Percentiles rank a stretch among this genome's conserved stretches.
Conservation (phyloP, 1,140 invertebrate genomes). For the Drosophila pandora region DNA sequence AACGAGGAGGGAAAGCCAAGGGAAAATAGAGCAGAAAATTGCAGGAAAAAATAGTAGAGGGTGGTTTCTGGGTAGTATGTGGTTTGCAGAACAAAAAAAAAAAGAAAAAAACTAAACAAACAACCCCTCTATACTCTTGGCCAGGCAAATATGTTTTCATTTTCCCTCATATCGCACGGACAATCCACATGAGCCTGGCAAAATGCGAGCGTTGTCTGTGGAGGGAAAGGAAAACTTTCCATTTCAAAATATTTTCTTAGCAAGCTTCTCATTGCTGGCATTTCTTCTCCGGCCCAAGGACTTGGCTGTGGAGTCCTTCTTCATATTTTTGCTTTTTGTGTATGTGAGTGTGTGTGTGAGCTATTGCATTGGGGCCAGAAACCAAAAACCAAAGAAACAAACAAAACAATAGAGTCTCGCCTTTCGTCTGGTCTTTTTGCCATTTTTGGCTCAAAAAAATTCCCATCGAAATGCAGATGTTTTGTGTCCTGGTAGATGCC, state of each 20-base stretch:
- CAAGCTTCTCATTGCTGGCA: constrained; percentile 42
- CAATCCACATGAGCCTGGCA: background rate
- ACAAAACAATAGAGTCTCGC: background rate
- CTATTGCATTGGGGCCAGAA: background rate
- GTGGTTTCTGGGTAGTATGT: no score
- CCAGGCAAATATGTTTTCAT: constrained; percentile 47
- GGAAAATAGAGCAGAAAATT: background rate
- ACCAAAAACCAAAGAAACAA: constrained; percentile 7
- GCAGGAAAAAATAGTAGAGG: background rate
- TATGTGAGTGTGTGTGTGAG: no score
- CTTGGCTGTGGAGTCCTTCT: background rate
- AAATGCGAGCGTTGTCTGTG: background rate
- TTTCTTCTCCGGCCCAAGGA: constrained; percentile 23
- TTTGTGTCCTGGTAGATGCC: background rate
- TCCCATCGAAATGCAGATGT: constrained; percentile 16
- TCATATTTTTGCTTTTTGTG: background rate
- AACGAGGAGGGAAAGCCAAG: background rate
- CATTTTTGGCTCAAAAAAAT: background rate
- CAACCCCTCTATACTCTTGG: constrained; percentile 1
- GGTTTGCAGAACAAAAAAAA: background rate
- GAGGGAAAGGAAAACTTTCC: constrained; percentile 36
- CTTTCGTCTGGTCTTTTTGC: background rate
- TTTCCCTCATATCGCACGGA: constrained; percentile 28
- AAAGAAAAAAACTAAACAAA: constrained; percentile 30
- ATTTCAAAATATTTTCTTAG: constrained; percentile 54